Base-by-base conservation (phyloP, 1,140 invertebrate genomes). In the Lysiphlebus fabarum region DNA sequence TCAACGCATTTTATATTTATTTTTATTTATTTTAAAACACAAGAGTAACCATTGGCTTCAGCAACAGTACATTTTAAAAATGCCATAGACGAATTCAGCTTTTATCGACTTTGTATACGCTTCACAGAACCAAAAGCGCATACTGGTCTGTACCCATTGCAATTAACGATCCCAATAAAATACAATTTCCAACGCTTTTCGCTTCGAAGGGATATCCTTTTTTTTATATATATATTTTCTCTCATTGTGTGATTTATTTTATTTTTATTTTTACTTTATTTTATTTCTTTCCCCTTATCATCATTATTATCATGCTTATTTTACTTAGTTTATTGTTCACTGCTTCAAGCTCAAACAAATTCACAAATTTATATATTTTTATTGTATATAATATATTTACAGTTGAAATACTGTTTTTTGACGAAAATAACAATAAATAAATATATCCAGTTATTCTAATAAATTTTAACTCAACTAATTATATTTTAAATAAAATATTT, bases 91-190 rank as follows among this genome's bases (percentile, higher is more conserved):
- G 58, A 64, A 56, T 50, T 59, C 37, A 40, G 57, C 62, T 61
- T 64, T 61, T 58, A 59, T 64, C 59, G 59, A 64, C 56, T 64
- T 48, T 64, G 56, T 61, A 56, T 56, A 53, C 40, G 38, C 41
- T 34, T 42, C 12, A 41, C 56, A 57, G 17, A 26, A 26, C 17
- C 17, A 26, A 26, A 26, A 26, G 17, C 17, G 17, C 17, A 26
- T 4, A 26, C 17, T 26, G 17, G 17, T 26, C 17, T 4, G 17
- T 4, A 26, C 17, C 51, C 57, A 56, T 51, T 49, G 62, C 62
- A 64, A 64, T 64, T 64, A 64, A 64, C 62, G 62, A 61, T 61
- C 47, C 59, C 59, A 59, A 64, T 64, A 64, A 64, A 64, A 64
- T 64, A 64, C 56, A 61, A 64, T 56, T 59, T 17, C 58, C 53